Evolutionary conservation across 2,888 invertebrate genomes (phyloP).

Genomic region (Eudasyphora cyanicolor): DNA sequence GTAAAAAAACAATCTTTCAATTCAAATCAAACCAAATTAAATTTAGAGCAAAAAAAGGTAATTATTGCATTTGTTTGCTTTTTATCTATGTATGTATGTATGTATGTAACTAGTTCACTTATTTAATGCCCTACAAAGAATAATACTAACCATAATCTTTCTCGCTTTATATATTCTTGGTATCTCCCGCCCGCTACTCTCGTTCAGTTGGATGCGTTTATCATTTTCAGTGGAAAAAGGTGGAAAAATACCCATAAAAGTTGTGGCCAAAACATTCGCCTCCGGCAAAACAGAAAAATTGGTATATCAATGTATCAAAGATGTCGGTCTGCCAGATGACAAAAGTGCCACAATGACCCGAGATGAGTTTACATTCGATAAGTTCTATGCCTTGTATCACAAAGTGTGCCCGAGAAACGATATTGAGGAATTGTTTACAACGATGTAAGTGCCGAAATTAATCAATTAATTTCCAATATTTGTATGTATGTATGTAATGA

Average conservation of each 20-base stretch:
- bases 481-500: slow-evolving; percentile 31
- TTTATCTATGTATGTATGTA: neutral
- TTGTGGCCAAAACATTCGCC: slow-evolving; percentile 97
- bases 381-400: slow-evolving; percentile 98
- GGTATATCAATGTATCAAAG: slow-evolving; percentile 97
- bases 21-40: too few relatives aligned
- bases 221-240: slow-evolving; percentile 95
- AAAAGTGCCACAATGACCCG: slow-evolving; percentile 98
- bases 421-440: slow-evolving; percentile 97
- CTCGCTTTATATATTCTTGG: too few relatives aligned
- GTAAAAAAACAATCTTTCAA: too few relatives aligned
- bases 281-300: slow-evolving; percentile 99
- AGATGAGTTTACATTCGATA: slow-evolving; percentile 97
- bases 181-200: neutral
- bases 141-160: neutral
- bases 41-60: too few relatives aligned
- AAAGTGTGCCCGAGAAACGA: slow-evolving; percentile 99
- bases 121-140: too few relatives aligned
- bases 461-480: neutral
- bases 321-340: slow-evolving; percentile 95
- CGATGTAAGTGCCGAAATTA: slow-evolving; percentile 88
- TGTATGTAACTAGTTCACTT: too few relatives aligned
- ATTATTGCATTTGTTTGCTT: neutral
- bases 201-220: slow-evolving; percentile 97
- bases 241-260: slow-evolving; percentile 97